A percentile compares a stretch with the other conserved stretches of the same genome.
These are phyloP conservation scores for Diachasmimorpha longicaudata DNA, from an alignment of 1,140 invertebrate genomes.

Conservation along the genomic window DNA sequence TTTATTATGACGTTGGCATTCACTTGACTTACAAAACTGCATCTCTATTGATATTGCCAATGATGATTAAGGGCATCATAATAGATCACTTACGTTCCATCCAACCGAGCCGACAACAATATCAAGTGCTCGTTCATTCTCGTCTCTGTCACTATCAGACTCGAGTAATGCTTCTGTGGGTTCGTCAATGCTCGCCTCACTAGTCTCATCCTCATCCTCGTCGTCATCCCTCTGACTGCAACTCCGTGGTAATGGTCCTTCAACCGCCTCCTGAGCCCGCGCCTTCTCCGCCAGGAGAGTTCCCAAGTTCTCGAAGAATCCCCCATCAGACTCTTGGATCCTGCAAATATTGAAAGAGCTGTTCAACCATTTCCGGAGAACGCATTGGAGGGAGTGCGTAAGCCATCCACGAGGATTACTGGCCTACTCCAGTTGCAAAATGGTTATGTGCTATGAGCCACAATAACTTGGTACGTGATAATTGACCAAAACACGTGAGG, in stretches of 20 bases:
- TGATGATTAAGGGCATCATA: neutral
- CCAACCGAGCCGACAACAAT: slow-evolving; percentile 68
- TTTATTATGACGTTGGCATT: too few relatives aligned
- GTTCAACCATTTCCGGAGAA: neutral
- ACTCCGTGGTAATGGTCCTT: slow-evolving; percentile 44
- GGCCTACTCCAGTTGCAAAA: too few relatives aligned
- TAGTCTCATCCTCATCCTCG: slow-evolving; percentile 46
- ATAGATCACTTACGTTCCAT: slow-evolving; percentile 73
- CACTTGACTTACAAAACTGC: neutral
- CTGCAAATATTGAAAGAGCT: slow-evolving; percentile 56
- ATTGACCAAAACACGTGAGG: too few relatives aligned
- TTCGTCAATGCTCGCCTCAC: slow-evolving; percentile 49
- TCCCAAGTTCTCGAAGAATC: slow-evolving; percentile 82
- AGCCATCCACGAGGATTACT: neutral
- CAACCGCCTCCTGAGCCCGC: slow-evolving; percentile 43
- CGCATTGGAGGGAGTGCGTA: neutral
- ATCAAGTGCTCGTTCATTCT: slow-evolving; percentile 58
- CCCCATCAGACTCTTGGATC: slow-evolving; percentile 77
- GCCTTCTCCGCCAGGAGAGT: slow-evolving; percentile 72
- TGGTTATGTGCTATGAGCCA: neutral
- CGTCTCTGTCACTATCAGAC: slow-evolving; percentile 66
- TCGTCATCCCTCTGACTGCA: slow-evolving; percentile 45
- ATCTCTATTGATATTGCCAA: neutral
- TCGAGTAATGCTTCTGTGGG: slow-evolving; percentile 49
- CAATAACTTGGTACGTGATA: neutral